Conservation (phyloP, 2,888 invertebrate species). For the Drosophila birchii region DNA sequence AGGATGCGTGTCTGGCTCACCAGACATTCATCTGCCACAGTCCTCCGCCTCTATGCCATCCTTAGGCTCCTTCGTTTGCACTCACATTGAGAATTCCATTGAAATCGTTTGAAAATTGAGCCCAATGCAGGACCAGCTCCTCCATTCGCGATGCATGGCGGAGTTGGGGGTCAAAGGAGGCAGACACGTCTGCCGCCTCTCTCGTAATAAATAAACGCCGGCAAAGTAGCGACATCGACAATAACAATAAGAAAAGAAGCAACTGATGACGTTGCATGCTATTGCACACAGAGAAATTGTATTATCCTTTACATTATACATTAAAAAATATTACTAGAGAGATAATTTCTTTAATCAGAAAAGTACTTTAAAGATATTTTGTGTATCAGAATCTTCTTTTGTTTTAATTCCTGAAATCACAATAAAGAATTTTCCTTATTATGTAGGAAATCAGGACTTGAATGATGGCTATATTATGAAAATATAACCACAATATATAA, state of each 20-base stretch:
- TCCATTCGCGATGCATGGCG: neutral
- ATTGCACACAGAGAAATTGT: slow-evolving; percentile 18
- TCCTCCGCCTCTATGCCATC: slow-evolving; percentile 6
- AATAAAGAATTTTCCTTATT: neutral
- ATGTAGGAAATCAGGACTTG: neutral
- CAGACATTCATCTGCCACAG: slow-evolving; percentile 32
- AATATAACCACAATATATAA: no score
- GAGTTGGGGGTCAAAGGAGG: slow-evolving; percentile 6
- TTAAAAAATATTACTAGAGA: neutral
- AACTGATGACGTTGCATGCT: slow-evolving; percentile 53
- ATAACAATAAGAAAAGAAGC: slow-evolving; percentile 17
- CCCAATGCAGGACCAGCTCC: slow-evolving; percentile 41
- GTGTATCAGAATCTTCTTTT: neutral
- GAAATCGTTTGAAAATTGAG: slow-evolving; percentile 77
- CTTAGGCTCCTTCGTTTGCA: slow-evolving; percentile 27
- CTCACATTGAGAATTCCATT: slow-evolving; percentile 69
- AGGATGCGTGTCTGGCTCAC: slow-evolving; percentile 61
- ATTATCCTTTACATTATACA: neutral
- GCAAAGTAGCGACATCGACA: slow-evolving; percentile 44
- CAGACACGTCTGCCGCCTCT: slow-evolving; percentile 58
- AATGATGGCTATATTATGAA: no score
- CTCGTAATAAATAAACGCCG: slow-evolving; percentile 72
- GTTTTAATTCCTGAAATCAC: neutral
- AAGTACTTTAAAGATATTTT: neutral
- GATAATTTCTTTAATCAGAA: neutral